Evolutionary conservation across 2,888 invertebrate genomes (phyloP), one percentile per base, ranked within the genome.

Genomic region (Hydropsyche betteni): DNA sequence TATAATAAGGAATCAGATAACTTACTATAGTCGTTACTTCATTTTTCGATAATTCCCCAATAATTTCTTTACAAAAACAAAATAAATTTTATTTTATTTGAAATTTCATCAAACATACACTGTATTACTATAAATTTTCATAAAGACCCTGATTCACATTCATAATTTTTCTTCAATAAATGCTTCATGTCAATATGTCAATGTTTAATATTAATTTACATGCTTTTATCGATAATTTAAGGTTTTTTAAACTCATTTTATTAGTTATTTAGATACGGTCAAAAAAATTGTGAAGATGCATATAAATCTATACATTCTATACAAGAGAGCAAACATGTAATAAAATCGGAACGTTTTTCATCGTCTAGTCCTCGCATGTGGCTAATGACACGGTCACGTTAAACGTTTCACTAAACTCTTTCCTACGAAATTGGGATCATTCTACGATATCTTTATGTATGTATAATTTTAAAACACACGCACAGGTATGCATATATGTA

Each of bases 351-450:
- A 64, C 64, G 64, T 64, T 64, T 64, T 36, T 61, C 61, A 24
- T 16, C n/a, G 64, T 64, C 64, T 64, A 77, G 58, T 73, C 70
- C 58, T 77, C 68, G 77, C 77, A 77, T 77, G 77, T 68, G 36
- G 38, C 64, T 77, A 77, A 77, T 75, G 77, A 75, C 74, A 75
- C 64, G 36, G 73, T 69, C 16, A 14, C 53, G 52, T 51, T 71
- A 76, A 75, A 68, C 70, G 74, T 61, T 72, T 55, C 8, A 61
- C 58, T 72, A 72, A 72, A 72, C 72, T 72, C 58, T 72, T 58
- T 72, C 16, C 58, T 33, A 64, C 64, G 36, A 64, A 64, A 64
- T 64, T 64, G 64, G 36, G 64, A 64, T 36, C 64, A 36, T 64
- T 44, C 34, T 64, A 24, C 64, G 64, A 36, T 36, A 64, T 64